Evolutionary conservation across 2,113 vertebrate genomes (phyloP).

Genomic region (Petroica traversi): DNA sequence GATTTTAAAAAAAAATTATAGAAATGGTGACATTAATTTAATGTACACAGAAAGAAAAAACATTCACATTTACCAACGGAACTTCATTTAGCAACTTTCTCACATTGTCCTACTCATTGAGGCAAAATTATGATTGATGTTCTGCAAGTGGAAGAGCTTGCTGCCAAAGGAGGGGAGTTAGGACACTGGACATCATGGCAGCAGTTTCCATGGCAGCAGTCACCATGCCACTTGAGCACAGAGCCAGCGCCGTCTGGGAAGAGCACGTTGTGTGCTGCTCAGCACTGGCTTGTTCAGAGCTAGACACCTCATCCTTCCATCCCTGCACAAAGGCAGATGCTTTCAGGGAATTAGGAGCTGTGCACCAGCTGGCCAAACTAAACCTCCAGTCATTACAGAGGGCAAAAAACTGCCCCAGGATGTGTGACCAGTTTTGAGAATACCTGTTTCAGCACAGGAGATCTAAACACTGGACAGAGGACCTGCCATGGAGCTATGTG

Average conservation of each 20-base stretch:
- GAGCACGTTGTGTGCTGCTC: rapidly evolving
- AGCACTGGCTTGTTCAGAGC: background rate
- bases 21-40: background rate
- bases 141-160: background rate
- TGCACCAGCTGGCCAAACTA: background rate
- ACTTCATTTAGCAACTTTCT: background rate
- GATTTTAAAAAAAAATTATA: background rate
- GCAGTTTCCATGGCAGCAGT: background rate
- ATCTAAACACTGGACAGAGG: too few relatives aligned
- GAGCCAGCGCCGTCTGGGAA: rapidly evolving
- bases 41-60: background rate
- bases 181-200: background rate
- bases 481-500: rapidly evolving
- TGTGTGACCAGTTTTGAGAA: rapidly evolving
- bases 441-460: background rate
- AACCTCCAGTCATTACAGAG: rapidly evolving
- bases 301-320: background rate
- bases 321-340: background rate
- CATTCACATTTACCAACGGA: background rate
- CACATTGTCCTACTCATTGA: background rate
- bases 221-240: background rate
- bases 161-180: background rate
- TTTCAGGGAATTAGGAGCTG: background rate
- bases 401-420: background rate
- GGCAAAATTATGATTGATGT: background rate